Conservation (phyloP, 2,113 vertebrate genomes). For the Nannospalax galili region DNA sequence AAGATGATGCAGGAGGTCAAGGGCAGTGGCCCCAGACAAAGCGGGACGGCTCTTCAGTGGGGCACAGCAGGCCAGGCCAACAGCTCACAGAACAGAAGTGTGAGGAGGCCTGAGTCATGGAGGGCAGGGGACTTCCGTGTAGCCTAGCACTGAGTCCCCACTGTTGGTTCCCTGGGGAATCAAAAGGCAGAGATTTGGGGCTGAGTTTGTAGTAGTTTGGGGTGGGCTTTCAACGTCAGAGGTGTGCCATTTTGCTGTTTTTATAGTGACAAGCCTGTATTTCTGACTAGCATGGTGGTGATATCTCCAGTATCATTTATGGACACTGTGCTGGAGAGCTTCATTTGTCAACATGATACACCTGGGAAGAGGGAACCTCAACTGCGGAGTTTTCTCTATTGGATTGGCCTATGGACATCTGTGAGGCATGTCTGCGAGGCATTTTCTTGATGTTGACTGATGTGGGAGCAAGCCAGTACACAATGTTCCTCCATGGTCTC, state of each 20-base stretch:
- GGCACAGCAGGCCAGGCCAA: neutral
- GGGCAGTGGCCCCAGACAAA: neutral
- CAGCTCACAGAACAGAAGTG: neutral
- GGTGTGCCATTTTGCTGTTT: neutral
- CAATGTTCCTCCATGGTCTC: too few relatives aligned
- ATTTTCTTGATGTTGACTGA: too few relatives aligned
- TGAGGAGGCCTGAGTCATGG: slow-evolving; percentile 33
- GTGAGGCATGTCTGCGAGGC: too few relatives aligned
- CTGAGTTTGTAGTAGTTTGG: neutral
- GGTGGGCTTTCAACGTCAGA: neutral
- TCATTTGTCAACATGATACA: too few relatives aligned
- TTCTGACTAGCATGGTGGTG: neutral
- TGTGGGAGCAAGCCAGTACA: too few relatives aligned
- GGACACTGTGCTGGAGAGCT: neutral
- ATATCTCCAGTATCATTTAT: neutral
- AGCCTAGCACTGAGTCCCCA: neutral
- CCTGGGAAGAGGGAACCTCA: too few relatives aligned
- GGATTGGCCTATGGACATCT: too few relatives aligned
- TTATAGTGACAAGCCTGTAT: neutral
- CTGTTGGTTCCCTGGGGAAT: neutral
- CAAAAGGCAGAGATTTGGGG: slow-evolving; percentile 2
- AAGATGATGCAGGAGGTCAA: slow-evolving; percentile 49
- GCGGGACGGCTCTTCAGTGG: neutral
- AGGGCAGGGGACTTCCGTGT: neutral
- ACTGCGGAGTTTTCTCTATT: too few relatives aligned